A percentile compares a stretch with the other conserved stretches of the same genome.
Evolutionary conservation across 2,888 invertebrate genomes (phyloP).

Genomic region (Tinea pellionella): DNA sequence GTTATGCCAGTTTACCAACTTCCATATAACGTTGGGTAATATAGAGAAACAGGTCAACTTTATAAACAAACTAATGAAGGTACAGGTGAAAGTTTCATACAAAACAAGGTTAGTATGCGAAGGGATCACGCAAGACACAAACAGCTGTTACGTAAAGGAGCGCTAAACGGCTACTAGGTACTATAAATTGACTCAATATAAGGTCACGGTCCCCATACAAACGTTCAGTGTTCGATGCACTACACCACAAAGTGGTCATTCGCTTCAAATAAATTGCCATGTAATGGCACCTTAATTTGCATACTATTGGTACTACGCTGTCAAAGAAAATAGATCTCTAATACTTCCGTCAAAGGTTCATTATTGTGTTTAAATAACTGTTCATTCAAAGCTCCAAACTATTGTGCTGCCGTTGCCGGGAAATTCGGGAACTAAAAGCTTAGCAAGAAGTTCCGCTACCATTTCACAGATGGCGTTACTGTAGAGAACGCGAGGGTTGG

Average conservation of each 20-base stretch:
- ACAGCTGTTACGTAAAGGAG: conserved; percentile 62
- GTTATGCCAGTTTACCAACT: too few species aligned
- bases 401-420: conserved; percentile 38
- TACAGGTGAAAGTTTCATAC: conserved; percentile 46
- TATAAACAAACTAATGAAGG: conserved; percentile 19
- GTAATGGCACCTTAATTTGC: conserved; percentile 68
- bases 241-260: conserved; percentile 68
- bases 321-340: conserved; percentile 27
- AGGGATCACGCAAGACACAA: conserved; percentile 44
- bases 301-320: conserved; percentile 43
- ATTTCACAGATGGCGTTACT: conserved; percentile 53
- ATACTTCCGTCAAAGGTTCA: conserved; percentile 22
- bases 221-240: conserved; percentile 63
- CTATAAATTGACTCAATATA: conserved; percentile 66
- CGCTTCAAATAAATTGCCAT: conserved; percentile 70
- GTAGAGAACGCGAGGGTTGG: conserved; percentile 12
- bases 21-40: too few species aligned
- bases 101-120: conserved; percentile 46
- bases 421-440: conserved; percentile 42
- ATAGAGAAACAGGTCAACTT: background rate
- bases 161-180: conserved; percentile 48
- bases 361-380: conserved; percentile 24
- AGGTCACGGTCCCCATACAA: conserved; percentile 68
- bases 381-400: conserved; percentile 58
- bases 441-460: conserved; percentile 43